Evolutionary conservation across 2,113 vertebrate species (phyloP).

Genomic region (Stegostoma tigrinum): DNA sequence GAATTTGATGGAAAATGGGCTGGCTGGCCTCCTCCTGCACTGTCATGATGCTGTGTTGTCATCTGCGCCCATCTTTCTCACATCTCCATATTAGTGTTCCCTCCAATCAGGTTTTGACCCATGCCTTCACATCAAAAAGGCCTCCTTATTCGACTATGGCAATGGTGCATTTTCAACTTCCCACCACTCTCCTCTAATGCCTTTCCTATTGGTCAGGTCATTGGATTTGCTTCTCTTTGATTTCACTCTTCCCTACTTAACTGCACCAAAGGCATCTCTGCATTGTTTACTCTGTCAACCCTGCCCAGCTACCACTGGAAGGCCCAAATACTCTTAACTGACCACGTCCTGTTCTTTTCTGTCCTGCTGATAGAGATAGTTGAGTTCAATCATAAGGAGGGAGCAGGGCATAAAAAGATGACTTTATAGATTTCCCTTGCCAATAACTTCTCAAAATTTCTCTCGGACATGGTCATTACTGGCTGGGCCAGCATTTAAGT

Average conservation of each 20-base stretch:
- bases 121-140: neutral
- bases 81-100: neutral
- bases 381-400: neutral
- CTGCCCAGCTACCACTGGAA: neutral
- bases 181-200: neutral
- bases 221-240: neutral
- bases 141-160: neutral
- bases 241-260: neutral
- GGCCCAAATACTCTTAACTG: neutral
- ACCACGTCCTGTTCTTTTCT: neutral
- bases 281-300: neutral
- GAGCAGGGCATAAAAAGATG: neutral
- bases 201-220: neutral
- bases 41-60: neutral
- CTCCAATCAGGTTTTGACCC: neutral
- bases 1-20: neutral
- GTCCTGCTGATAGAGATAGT: neutral
- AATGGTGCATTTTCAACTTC: neutral
- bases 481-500: too few species aligned
- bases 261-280: neutral
- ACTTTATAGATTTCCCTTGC: neutral
- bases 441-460: too few species aligned
- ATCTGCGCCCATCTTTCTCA: neutral
- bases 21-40: too few species aligned
- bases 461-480: too few species aligned